Evolutionary conservation across 2,888 invertebrate species (phyloP).

Genomic region (Cephus runcator): DNA sequence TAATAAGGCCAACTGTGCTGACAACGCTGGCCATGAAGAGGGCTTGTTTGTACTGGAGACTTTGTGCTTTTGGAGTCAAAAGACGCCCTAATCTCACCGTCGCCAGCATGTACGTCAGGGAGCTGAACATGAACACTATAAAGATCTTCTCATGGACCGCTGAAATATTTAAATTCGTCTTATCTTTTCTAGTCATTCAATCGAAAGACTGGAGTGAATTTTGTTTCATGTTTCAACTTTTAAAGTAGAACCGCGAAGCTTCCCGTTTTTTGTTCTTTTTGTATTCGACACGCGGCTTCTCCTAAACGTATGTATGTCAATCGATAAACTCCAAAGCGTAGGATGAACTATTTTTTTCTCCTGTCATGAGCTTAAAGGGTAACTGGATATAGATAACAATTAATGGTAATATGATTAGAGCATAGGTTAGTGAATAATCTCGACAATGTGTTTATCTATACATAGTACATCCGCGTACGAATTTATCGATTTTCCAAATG

Average conservation of each 20-base stretch:
- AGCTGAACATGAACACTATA: constrained; percentile 88
- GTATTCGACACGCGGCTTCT: not conserved
- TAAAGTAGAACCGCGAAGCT: not conserved
- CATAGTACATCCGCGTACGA: no score
- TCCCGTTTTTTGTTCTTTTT: not conserved
- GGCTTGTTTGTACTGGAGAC: constrained; percentile 73
- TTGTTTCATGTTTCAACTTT: not conserved
- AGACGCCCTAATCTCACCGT: constrained; percentile 72
- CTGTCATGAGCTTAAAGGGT: no score
- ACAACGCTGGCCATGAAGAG: constrained; percentile 81
- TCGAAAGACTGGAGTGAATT: constrained; percentile 3
- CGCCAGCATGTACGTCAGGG: constrained; percentile 84
- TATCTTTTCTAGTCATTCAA: not conserved
- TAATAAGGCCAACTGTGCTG: constrained; percentile 83
- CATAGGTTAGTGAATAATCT: no score
- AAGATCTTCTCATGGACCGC: constrained; percentile 92
- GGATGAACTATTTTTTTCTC: constrained; percentile 1
- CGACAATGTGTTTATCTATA: no score
- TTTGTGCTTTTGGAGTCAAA: constrained; percentile 62
- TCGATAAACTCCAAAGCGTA: constrained; percentile 19
- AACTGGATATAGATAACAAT: no score
- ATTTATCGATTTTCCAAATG: no score
- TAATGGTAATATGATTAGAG: no score
- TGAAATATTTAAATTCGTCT: constrained; percentile 65
- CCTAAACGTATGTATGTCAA: constrained; percentile 17